Conservation (phyloP, 1,140 invertebrate species). For the Octopus sinensis region DNA sequence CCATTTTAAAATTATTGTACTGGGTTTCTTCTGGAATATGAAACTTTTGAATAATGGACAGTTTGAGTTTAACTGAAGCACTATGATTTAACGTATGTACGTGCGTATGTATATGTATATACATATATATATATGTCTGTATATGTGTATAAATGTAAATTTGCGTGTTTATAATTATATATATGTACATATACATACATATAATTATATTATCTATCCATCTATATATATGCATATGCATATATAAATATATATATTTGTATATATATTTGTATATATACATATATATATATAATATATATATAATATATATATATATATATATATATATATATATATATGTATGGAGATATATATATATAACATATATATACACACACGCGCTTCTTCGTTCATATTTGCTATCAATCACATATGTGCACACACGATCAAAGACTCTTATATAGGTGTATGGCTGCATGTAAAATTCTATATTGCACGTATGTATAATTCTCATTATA, state of each 20-base stretch:
- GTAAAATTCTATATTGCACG: too few relatives aligned
- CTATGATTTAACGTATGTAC: too few relatives aligned
- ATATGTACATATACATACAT: neutral
- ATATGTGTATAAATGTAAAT: constrained; percentile 4
- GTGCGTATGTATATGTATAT: too few relatives aligned
- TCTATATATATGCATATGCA: constrained; percentile 1
- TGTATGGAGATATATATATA: neutral
- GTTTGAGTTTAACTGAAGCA: too few relatives aligned
- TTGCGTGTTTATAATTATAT: constrained; percentile 11
- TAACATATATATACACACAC: neutral
- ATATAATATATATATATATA: constrained; percentile 1
- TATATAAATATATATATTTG: neutral
- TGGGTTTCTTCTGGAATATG: too few relatives aligned
- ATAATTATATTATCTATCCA: neutral
- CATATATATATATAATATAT: constrained; percentile 7
- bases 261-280: neutral
- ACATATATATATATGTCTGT: neutral
- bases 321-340: neutral
- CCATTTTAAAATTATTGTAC: too few relatives aligned
- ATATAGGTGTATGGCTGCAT: too few relatives aligned
- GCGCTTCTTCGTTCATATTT: too few relatives aligned
- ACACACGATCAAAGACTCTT: too few relatives aligned
- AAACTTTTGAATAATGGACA: too few relatives aligned
- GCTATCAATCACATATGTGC: too few relatives aligned
- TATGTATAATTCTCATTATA: too few relatives aligned